A percentile compares a stretch with the other conserved stretches of the same genome.
These are phyloP conservation scores for Zygothrica quintamaculata DNA, from an alignment of 2,888 invertebrate species.

Conservation along the genomic window DNA sequence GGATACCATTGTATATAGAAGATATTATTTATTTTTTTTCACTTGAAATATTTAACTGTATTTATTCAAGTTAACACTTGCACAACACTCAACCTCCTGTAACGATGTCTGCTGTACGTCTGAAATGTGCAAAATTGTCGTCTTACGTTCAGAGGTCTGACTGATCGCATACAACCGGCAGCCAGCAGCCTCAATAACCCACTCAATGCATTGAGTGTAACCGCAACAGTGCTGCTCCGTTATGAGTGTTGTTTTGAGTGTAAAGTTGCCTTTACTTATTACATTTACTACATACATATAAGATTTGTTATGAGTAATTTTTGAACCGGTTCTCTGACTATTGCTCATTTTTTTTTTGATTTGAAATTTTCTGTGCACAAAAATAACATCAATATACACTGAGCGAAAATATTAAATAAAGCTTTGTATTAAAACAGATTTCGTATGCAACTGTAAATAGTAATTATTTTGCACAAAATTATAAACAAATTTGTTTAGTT, in stretches of 20 bases:
- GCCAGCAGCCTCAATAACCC: conserved; percentile 10
- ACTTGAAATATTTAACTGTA: conserved; percentile 3
- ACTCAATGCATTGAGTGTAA: conserved; percentile 24
- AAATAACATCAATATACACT: conserved; percentile 24
- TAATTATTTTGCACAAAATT: no score
- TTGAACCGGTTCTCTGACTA: conserved; percentile 36
- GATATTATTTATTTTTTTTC: conserved; percentile 1
- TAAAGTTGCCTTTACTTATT: no score
- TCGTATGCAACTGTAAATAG: no score
- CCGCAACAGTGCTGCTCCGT: conserved; percentile 33
- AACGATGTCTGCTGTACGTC: conserved; percentile 71
- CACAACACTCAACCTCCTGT: conserved; percentile 48
- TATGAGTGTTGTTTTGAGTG: conserved; percentile 45
- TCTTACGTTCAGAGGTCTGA: conserved; percentile 24
- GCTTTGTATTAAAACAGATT: no score
- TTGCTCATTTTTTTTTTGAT: conserved; percentile 17
- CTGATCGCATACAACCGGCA: conserved; percentile 1
- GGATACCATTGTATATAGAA: conserved; percentile 63
- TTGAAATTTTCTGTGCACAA: conserved; percentile 11
- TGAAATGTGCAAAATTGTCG: conserved; percentile 42
- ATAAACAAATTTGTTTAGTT: neutral
- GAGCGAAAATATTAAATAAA: conserved; percentile 13
- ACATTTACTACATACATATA: no score
- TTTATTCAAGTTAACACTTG: neutral
- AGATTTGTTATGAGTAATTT: conserved; percentile 13